Conservation (phyloP, 2,888 invertebrate species). For the Synergus japonicus region DNA sequence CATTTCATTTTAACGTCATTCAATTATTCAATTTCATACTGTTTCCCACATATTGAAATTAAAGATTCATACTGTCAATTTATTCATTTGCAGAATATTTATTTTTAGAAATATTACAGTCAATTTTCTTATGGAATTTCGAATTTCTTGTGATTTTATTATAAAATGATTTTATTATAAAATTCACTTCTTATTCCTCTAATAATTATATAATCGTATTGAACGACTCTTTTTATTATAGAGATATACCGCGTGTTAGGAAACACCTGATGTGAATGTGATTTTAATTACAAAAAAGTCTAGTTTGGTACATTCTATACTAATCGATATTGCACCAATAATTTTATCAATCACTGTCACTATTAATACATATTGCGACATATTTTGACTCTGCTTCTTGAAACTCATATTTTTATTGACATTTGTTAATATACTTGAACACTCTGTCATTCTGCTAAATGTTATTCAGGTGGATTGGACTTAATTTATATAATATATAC, state of each 20-base stretch:
- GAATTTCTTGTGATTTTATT: not conserved
- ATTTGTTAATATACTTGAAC: not conserved
- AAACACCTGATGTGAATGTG: not conserved
- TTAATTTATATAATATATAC: too few relatives aligned
- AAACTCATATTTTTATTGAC: not conserved
- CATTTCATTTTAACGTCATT: not conserved
- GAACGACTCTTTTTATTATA: not conserved
- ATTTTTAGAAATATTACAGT: not conserved
- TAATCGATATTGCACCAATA: not conserved
- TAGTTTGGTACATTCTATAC: not conserved
- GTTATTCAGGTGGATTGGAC: not conserved
- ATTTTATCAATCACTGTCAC: slow-evolving; percentile 17
- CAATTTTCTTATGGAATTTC: not conserved
- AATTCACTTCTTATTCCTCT: not conserved
- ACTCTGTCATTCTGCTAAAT: too few relatives aligned
- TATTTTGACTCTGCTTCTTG: not conserved
- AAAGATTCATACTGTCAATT: not conserved
- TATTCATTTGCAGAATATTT: not conserved
- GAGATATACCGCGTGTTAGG: not conserved
- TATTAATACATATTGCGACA: not conserved
- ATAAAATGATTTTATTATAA: not conserved
- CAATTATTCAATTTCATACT: not conserved
- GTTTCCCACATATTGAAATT: not conserved
- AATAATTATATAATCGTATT: not conserved
- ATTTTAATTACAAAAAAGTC: not conserved